Percentiles rank a stretch among this genome's conserved stretches.
Evolutionary conservation across 2,113 vertebrate species (phyloP).

Genomic region (Eidolon helvum): DNA sequence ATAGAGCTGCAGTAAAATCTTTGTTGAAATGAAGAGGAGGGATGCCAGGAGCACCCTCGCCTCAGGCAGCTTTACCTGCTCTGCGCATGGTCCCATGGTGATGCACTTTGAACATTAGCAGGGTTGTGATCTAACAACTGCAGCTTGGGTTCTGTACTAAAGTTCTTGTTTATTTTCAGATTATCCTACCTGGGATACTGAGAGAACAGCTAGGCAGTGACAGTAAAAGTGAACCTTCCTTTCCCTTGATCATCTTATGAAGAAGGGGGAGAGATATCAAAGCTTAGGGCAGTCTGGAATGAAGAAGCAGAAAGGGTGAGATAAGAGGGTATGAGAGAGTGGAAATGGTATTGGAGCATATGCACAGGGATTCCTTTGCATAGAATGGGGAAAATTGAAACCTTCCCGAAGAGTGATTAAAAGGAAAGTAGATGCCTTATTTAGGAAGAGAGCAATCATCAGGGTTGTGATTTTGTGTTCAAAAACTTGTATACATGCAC

Average conservation of each 20-base stretch:
- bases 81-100: not conserved
- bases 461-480: not conserved
- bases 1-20: not conserved
- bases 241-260: not conserved
- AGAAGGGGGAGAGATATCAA: not conserved
- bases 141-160: not conserved
- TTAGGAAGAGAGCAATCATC: not conserved
- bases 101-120: not conserved
- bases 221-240: not conserved
- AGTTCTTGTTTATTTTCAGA: not conserved
- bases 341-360: not conserved
- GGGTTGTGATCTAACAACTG: not conserved
- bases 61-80: not conserved
- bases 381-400: not conserved
- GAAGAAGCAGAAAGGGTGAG: not conserved
- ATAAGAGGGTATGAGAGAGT: too few relatives aligned
- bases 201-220: not conserved
- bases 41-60: not conserved
- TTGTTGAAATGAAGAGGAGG: not conserved
- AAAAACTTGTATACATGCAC: not conserved
- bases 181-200: not conserved
- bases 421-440: not conserved
- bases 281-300: not conserved
- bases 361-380: not conserved
- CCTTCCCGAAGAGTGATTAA: not conserved